Conservation (phyloP, 30 jellyfish, hydroid and myxozoan genomes). For the Turritopsis rubra region DNA sequence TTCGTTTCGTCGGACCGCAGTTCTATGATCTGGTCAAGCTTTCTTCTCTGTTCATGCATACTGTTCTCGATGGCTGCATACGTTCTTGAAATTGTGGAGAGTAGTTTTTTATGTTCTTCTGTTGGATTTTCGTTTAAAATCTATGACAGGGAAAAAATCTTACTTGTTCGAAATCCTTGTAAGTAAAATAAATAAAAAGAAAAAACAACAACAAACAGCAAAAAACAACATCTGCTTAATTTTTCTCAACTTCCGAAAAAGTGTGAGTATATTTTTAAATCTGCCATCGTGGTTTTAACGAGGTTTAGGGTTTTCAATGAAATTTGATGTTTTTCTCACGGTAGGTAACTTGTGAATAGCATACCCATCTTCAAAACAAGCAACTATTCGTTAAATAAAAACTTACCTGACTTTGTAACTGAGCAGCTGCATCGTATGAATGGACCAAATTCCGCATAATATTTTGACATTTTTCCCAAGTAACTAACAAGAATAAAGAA, state of each 20-base stretch:
- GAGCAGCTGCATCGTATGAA: constrained; percentile 22
- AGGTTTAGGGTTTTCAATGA: too few species aligned
- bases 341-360: too few species aligned
- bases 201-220: too few species aligned
- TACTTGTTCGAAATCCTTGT: not conserved
- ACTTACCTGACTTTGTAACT: constrained; percentile 19
- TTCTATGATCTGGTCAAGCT: not conserved
- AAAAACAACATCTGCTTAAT: too few species aligned
- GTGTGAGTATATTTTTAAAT: too few species aligned
- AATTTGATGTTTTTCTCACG: too few species aligned
- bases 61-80: constrained; percentile 21
- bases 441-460: constrained; percentile 19
- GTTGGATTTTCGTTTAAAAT: constrained; percentile 7
- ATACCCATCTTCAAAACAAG: too few species aligned
- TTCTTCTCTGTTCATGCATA: constrained; percentile 13
- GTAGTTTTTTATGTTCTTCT: not conserved
- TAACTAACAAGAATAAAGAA: not conserved
- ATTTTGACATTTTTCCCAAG: constrained; percentile 20
- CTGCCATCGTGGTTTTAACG: too few species aligned
- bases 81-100: constrained; percentile 12
- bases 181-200: too few species aligned
- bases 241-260: too few species aligned
- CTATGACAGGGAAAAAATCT: not conserved
- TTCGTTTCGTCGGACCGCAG: not conserved
- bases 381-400: too few species aligned